Base-by-base conservation (phyloP, 1,140 invertebrate species). In the Sinonovacula constricta region DNA sequence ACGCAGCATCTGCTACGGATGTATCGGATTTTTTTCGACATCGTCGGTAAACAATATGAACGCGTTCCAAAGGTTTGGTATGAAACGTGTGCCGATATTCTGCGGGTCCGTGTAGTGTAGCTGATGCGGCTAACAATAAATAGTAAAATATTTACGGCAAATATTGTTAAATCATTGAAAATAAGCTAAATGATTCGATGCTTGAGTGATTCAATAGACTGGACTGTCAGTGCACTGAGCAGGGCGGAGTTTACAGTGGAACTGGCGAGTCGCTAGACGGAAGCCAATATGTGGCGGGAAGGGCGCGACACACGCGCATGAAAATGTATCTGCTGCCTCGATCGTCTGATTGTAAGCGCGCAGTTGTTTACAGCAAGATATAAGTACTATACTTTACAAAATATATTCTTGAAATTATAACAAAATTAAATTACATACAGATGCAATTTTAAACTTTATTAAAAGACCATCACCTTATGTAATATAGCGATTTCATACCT, bases 1-100 rank as follows among this genome's bases (percentile, higher is more conserved):
- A 78, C 75, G 49, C 33, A 68, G 75, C 65, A 69, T 69, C 68
- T 59, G 68, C 68, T 70, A 59, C 49, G 53, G 62, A 49, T 66
- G 34, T 75, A 76, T 76, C 72, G 72, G 72, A 66, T 67, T 65
- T 65, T 33, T 36, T 65, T n/a, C 33, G 62, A 33, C 26, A 65
- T 31, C 39, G 39, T 65, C 33, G 26, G 33, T 31, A 31, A 65
- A n/a, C 62, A 51, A 70, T 70, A 70, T 59, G 68, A 34, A 56
- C 57, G 68, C 57, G 45, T 70, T 59, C 68, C 54, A 33, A 54
- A 24, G 15, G 31, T 28, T 70, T 70, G 53, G 49, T 59, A 70
- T 56, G 54, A 34, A 56, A 59, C 22, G 18, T 5, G 34, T 24
- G 53, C 54, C 57, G 68, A 70, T 56, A 56, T 59, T 56, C 57